Evolutionary conservation across 37 sponge, comb jelly and placozoan genomes (phyloP), one percentile per base, ranked within the genome.

Genomic region (Lycopodina hypogea): DNA sequence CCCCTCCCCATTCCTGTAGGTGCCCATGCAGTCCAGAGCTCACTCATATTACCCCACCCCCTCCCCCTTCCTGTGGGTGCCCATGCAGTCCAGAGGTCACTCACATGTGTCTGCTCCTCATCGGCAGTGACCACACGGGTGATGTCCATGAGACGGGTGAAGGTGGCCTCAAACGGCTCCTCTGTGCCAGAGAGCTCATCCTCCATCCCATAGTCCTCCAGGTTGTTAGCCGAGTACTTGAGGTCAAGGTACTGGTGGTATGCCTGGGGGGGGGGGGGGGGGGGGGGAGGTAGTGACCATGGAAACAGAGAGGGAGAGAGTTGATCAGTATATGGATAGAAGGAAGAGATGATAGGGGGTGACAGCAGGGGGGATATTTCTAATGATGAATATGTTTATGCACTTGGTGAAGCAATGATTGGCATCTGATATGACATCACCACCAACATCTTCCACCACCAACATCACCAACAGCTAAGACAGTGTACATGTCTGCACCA

Each of bases 201-300:
- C 21, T 85, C 74, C 28, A 85, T 51, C 21, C 89, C 93, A 66
- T 81, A 93, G 71, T 84, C 85, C 21, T 93, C 93, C 38, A 84
- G 74, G 28, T 86, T 50, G 22, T 52, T 36, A 19, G 32, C 81
- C 3, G 64, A 56, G 52, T 90, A 84, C 74, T 72, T 74, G 3
- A 70, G 68, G 32, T 81, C 89, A 28, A 83, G 89, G 75, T 89
- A 93, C 24, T 82, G 82, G 34, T 81, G 64, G 63, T 75, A n/a
- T n/a, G n/a, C n/a, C n/a, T n/a, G n/a, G n/a, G n/a, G n/a, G n/a
- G n/a, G n/a, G n/a, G n/a, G n/a, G 89, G 38, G 84, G n/a, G n/a
- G n/a, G 84, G 81, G 84, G 72, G n/a, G n/a, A n/a, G n/a, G n/a
- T n/a, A n/a, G n/a, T 52, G 34, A 19, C n/a, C n/a, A n/a, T n/a